Percentiles rank a stretch among this genome's conserved stretches.
phyloP scores from a whole-genome alignment of 2,888 invertebrate species.

The Sericinus montela region DNA sequence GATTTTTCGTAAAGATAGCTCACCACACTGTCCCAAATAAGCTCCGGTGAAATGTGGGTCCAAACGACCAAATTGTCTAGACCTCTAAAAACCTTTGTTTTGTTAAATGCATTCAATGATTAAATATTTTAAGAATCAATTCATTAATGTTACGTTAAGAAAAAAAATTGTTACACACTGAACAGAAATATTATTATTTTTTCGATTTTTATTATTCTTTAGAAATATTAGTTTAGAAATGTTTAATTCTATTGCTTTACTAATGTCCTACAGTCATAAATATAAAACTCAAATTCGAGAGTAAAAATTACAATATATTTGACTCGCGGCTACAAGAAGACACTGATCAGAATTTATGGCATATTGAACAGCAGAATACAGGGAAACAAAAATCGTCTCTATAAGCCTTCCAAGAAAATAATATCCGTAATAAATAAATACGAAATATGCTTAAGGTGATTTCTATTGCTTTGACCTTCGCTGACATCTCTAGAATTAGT shows the following conservation, averaged over 20 bases:
- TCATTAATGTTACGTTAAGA: no score
- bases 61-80: no score
- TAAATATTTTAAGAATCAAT: no score
- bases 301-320: slow-evolving; percentile 43
- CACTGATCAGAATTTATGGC: slow-evolving; percentile 63
- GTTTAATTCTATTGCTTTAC: neutral
- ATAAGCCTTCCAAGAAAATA: slow-evolving; percentile 42
- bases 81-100: no score
- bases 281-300: slow-evolving; percentile 16
- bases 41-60: no score
- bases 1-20: no score
- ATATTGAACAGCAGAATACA: slow-evolving; percentile 43
- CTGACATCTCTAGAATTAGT: slow-evolving; percentile 49
- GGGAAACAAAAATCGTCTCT: slow-evolving; percentile 51
- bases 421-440: slow-evolving; percentile 60
- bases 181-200: no score
- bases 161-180: no score
- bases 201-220: no score
- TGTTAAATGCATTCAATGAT: no score
- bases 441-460: slow-evolving; percentile 58
- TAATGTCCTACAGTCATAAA: neutral
- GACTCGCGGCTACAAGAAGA: slow-evolving; percentile 32
- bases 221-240: no score
- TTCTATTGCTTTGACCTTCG: slow-evolving; percentile 48
- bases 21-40: no score